Percentiles rank a stretch among this genome's conserved stretches.
phyloP scores from a whole-genome alignment of 2,797 vertebrate genomes.

The Tolypeutes matacus region DNA sequence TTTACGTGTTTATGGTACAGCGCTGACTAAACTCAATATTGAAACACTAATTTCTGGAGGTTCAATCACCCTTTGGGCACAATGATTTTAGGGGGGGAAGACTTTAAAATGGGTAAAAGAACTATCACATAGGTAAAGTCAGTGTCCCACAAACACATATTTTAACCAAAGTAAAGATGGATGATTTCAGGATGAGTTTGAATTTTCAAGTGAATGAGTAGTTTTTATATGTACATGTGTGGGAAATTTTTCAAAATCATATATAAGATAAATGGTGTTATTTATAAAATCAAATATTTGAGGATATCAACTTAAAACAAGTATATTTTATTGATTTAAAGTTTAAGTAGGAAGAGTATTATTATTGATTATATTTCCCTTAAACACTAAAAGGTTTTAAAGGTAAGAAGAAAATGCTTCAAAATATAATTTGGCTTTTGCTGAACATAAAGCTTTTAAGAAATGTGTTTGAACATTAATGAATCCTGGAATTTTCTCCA shows the following conservation, averaged over 20 bases:
- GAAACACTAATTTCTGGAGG: neutral
- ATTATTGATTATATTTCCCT: slow-evolving; percentile 15
- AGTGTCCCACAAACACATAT: neutral
- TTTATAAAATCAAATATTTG: slow-evolving; percentile 41
- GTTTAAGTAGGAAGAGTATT: slow-evolving; percentile 1
- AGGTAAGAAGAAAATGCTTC: slow-evolving; percentile 24
- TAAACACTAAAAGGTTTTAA: slow-evolving; percentile 49
- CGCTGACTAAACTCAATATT: neutral
- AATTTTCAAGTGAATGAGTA: neutral
- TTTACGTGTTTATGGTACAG: neutral
- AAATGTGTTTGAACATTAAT: slow-evolving; percentile 44
- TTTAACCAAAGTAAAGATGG: neutral
- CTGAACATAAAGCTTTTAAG: slow-evolving; percentile 55
- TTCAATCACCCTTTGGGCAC: neutral
- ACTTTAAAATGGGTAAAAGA: neutral
- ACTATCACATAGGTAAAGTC: neutral
- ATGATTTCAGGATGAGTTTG: neutral
- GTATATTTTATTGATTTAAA: slow-evolving; percentile 26
- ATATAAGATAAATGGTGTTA: neutral
- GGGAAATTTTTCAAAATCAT: neutral
- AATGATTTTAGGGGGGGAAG: neutral
- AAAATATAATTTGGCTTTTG: slow-evolving; percentile 51
- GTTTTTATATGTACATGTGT: neutral
- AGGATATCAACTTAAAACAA: slow-evolving; percentile 10
- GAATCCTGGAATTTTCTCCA: slow-evolving; percentile 34